Conservation (phyloP, 2,888 invertebrate species). For the Drosophila infuscata region DNA sequence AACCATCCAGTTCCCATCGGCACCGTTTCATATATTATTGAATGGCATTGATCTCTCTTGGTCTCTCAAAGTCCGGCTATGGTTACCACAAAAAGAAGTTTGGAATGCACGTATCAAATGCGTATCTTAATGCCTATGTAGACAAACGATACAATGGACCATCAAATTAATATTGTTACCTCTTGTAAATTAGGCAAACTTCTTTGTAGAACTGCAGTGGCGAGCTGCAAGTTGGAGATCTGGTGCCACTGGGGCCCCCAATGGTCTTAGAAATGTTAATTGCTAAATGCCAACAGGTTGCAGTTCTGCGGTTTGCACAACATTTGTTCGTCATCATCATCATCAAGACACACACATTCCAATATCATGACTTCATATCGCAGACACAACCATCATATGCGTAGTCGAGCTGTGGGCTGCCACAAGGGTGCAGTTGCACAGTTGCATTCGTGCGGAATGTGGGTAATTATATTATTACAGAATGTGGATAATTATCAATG, state of each 20-base stretch:
- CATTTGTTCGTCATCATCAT: conserved; percentile 55
- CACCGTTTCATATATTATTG: conserved; percentile 42
- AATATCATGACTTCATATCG: conserved; percentile 73
- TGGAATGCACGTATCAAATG: conserved; percentile 13
- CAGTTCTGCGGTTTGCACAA: conserved; percentile 57
- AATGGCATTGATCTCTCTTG: conserved; percentile 46
- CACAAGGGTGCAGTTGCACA: conserved; percentile 8
- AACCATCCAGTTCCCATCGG: conserved; percentile 39
- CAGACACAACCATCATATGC: conserved; percentile 36
- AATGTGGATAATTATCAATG: conserved; percentile 2
- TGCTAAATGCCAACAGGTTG: conserved; percentile 69
- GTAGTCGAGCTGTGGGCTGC: not conserved
- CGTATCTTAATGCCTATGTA: conserved; percentile 56
- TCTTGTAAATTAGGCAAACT: conserved; percentile 28
- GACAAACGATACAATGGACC: conserved; percentile 59
- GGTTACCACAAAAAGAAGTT: conserved; percentile 5
- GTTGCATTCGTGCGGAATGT: conserved; percentile 2
- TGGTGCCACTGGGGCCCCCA: conserved; percentile 5
- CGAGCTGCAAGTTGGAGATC: not conserved
- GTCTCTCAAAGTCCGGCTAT: not conserved
- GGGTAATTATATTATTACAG: not conserved
- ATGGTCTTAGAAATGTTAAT: conserved; percentile 44
- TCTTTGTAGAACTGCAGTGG: not conserved
- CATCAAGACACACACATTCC: conserved; percentile 69
- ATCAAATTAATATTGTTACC: conserved; percentile 47